Evolutionary conservation across 2,888 invertebrate species (phyloP), one percentile per base, ranked within the genome.

Genomic region (Rhagophthalmus giganteus): DNA sequence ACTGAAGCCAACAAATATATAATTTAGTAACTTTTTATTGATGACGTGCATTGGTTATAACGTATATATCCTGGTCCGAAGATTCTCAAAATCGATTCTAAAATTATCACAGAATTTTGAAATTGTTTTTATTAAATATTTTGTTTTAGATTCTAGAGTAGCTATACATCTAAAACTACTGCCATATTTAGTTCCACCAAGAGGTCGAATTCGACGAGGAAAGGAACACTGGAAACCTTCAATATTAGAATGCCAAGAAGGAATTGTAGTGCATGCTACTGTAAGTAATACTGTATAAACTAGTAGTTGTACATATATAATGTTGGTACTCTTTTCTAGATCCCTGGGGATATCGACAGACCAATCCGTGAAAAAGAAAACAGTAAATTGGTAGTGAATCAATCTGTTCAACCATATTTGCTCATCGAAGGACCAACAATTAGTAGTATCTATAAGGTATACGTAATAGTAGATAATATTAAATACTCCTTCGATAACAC

Each of bases 121-220:
- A n/a, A n/a, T n/a, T n/a, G n/a, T n/a, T n/a, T n/a, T n/a, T n/a
- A n/a, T n/a, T n/a, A n/a, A n/a, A n/a, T n/a, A n/a, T n/a, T n/a
- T n/a, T n/a, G n/a, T n/a, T n/a, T n/a, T n/a, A 31, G 38, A 10
- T 38, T 10, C 25, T 2, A 38, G 11, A 12, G 26, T 20, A 14
- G 16, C 35, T 9, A 11, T 24, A 14, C 31, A 41, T 6, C 10
- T 41, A 8, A 6, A 13, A 15, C 10, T 41, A 25, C 9, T 41
- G n/a, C 24, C 31, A 2, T 41, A 41, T 15, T 30, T 41, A 16
- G 14, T 41, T 31, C 41, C 41, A 20, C 24, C 41, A 1, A 24
- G n/a, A 41, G 32, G 41, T 6, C 16, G 24, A 20, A 9, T 25
- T 9, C 12, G 24, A 6, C 10, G 3, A 12, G 41, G 41, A 1